Base-by-base conservation (phyloP, 2,113 vertebrate species). In the Antechinus stuartii region DNA sequence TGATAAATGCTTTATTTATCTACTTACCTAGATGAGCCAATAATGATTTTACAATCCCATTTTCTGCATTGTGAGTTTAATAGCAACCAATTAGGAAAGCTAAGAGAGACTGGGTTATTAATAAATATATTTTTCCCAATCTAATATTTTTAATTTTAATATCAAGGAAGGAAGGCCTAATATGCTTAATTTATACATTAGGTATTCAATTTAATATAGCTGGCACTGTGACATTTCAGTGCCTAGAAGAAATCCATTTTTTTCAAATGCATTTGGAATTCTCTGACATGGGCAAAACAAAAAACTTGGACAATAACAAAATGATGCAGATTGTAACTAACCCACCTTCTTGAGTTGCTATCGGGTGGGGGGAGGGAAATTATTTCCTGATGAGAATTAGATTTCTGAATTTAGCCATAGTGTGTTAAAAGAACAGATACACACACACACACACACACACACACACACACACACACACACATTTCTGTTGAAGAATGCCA, bases 171-270 rank as follows among this genome's bases (percentile, higher is more conserved):
- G 5, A 0, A 4, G 11, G 9, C 22, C 76, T 61, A 49, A 90
- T 49, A 24, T 90, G 90, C 93, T 97, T 94, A 93, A 92, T 95
- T 91, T 68, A 90, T 91, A 52, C 24, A 89, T 7, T 91, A 30
- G 26, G 46, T 93, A 46, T 92, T 97, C 92, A 95, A 96, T 50
- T 96, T 96, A 96, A 96, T 91, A 92, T 55, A 93, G 92, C 84
- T 54, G 89, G 53, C 53, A 92, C 0, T 0, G 53, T 53, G 90
- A 94, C 89, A 92, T 95, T 89, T 49, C 90, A 47, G 89, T 47
- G 61, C 46, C 89, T 76, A 68, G 8, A 8, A 57, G 27, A 57
- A 57, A 57, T 76, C 92, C 68, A 42, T 93, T 30, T 46, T 61
- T 46, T 50, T 56, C 2, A 27, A 53, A 76, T 22, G 35, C 61